phyloP scores from a whole-genome alignment of 2,113 vertebrate genomes.

The Montifringilla adamsi region DNA sequence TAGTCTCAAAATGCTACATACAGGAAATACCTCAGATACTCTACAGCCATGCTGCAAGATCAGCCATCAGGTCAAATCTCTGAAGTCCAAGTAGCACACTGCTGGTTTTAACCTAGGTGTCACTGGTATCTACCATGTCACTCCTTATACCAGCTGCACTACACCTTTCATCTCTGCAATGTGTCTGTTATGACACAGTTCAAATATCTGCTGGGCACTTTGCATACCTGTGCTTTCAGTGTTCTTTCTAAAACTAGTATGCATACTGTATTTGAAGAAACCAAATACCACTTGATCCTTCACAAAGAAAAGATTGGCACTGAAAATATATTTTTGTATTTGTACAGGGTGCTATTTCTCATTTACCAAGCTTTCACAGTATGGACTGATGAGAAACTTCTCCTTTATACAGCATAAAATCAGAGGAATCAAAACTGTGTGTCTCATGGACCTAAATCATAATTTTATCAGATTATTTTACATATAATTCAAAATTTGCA shows the following conservation, averaged over 20 bases:
- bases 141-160: background rate
- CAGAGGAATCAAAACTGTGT: background rate
- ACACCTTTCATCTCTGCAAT: background rate
- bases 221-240: background rate
- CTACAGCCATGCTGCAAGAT: background rate
- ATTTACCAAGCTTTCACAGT: background rate
- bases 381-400: background rate
- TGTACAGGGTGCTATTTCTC: background rate
- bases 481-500: background rate
- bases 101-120: background rate
- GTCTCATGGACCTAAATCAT: background rate
- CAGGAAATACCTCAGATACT: background rate
- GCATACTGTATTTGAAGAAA: background rate
- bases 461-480: background rate
- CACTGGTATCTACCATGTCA: background rate
- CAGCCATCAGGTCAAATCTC: background rate
- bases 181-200: fast-evolving
- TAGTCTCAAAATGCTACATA: background rate
- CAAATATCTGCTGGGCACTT: background rate
- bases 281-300: background rate
- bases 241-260: background rate
- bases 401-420: background rate
- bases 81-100: background rate
- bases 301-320: background rate
- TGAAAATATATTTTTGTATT: background rate